Percentiles rank a stretch among this genome's conserved stretches.
These are phyloP conservation scores for Hydroisotoma schaefferi DNA, from an alignment of 2,888 invertebrate species.

Conservation along the genomic window DNA sequence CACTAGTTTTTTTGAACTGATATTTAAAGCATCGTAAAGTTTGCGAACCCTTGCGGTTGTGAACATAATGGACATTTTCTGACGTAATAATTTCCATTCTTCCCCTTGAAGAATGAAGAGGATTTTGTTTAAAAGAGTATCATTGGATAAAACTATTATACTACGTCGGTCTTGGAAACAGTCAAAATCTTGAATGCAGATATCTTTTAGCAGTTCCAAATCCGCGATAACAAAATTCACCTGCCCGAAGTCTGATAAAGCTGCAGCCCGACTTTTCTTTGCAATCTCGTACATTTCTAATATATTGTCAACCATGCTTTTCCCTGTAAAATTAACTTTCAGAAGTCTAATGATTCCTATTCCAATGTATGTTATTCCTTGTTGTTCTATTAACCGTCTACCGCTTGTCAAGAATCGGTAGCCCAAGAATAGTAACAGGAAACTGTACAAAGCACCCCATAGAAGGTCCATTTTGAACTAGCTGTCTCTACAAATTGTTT, in stretches of 20 bases:
- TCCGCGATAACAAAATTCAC: slow-evolving; percentile 1
- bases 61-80: slow-evolving; percentile 65
- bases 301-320: no score
- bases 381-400: no score
- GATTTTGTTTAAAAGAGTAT: not conserved
- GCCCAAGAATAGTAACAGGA: no score
- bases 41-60: slow-evolving; percentile 65
- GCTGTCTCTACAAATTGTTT: no score
- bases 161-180: slow-evolving; percentile 21
- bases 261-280: not conserved
- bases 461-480: no score
- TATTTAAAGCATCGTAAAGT: slow-evolving; percentile 62
- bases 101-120: slow-evolving; percentile 60
- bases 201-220: slow-evolving; percentile 22
- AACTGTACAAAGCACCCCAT: no score
- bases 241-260: not conserved
- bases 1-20: slow-evolving; percentile 58
- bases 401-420: no score
- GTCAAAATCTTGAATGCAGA: slow-evolving; percentile 31
- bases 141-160: not conserved
- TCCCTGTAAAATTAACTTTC: no score
- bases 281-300: no score
- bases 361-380: no score
- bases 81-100: slow-evolving; percentile 63
- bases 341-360: no score